These are phyloP conservation scores for Maniola jurtina DNA, from an alignment of 1,140 invertebrate species.

Conservation along the genomic window DNA sequence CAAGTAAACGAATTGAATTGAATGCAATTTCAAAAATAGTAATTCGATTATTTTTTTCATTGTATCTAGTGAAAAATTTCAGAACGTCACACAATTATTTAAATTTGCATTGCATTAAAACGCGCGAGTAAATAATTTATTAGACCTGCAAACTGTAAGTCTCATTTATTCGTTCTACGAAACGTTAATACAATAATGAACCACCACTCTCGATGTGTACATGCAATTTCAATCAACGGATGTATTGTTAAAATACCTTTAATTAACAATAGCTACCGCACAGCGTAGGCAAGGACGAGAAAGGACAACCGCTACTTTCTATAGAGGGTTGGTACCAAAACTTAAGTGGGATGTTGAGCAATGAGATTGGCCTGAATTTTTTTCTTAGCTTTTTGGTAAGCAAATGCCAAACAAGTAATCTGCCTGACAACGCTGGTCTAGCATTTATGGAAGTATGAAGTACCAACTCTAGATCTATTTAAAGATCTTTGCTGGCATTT, in stretches of 20 bases:
- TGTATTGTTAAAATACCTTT: constrained; percentile 49
- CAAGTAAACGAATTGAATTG: too few relatives aligned
- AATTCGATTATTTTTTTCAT: neutral
- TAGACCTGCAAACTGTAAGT: constrained; percentile 2
- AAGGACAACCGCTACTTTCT: constrained; percentile 27
- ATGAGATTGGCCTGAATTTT: too few relatives aligned
- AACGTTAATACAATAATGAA: constrained; percentile 18
- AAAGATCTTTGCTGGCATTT: too few relatives aligned
- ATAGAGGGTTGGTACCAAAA: too few relatives aligned
- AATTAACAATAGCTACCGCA: constrained; percentile 58
- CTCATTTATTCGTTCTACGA: constrained; percentile 2
- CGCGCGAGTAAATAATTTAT: constrained; percentile 1
- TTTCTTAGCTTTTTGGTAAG: too few relatives aligned
- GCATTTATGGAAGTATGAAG: too few relatives aligned
- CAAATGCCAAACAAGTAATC: too few relatives aligned
- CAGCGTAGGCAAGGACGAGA: constrained; percentile 57
- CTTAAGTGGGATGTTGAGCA: too few relatives aligned
- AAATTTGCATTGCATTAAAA: neutral
- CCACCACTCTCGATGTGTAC: constrained; percentile 24
- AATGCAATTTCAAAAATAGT: too few relatives aligned
- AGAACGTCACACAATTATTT: neutral
- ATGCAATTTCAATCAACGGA: constrained; percentile 43
- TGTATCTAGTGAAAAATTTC: neutral
- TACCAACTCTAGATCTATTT: too few relatives aligned
- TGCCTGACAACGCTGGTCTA: too few relatives aligned